Conservation (phyloP, 2,113 vertebrate species). For the Eolophus roseicapilla region DNA sequence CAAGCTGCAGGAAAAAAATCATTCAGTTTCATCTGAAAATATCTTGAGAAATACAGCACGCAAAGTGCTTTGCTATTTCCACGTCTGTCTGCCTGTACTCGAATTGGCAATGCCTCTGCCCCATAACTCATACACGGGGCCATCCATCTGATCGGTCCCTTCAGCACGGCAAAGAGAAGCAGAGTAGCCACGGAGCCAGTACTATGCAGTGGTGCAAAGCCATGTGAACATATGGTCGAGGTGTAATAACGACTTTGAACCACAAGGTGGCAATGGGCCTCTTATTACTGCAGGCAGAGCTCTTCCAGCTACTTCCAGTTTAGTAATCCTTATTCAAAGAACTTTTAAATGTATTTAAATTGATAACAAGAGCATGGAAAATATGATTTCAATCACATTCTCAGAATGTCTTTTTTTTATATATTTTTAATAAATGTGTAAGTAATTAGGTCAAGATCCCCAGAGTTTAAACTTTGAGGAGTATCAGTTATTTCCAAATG, state of each 20-base stretch:
- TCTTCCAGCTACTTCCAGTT: not conserved
- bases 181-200: not conserved
- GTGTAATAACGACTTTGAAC: not conserved
- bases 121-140: not conserved
- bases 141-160: not conserved
- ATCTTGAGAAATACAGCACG: not conserved
- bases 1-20: not conserved
- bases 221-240: not conserved
- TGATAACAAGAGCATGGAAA: conserved; percentile 2
- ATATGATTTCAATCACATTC: conserved; percentile 52
- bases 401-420: conserved; percentile 18
- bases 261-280: conserved; percentile 68
- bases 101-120: not conserved
- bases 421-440: conserved; percentile 45
- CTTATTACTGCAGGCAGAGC: not conserved
- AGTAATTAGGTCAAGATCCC: conserved; percentile 59
- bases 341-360: conserved; percentile 34
- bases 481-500: conserved; percentile 40
- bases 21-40: not conserved
- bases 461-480: conserved; percentile 35
- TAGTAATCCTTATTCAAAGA: not conserved
- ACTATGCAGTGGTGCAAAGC: not conserved
- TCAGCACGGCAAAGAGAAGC: not conserved
- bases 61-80: not conserved
- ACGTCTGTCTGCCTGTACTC: not conserved